phyloP scores from a whole-genome alignment of 2,888 invertebrate species.

The Odontothrips loti region DNA sequence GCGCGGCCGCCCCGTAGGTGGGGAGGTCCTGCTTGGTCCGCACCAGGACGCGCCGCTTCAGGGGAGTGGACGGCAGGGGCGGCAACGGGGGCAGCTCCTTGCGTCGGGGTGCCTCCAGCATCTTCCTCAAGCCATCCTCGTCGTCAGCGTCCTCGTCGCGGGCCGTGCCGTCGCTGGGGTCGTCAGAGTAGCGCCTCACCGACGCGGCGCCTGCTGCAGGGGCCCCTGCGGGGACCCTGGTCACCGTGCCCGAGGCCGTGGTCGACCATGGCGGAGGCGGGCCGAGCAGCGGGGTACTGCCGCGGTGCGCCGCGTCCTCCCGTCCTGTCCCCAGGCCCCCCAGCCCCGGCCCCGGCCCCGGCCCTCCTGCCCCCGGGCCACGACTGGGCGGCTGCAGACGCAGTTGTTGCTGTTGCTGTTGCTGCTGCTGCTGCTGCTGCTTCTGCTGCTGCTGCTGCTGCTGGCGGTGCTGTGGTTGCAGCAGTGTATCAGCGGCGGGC shows the following conservation, averaged over 20 bases:
- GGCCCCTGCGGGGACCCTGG: constrained; percentile 31
- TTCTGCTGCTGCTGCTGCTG: not conserved
- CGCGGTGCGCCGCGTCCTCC: constrained; percentile 48
- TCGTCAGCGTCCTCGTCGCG: constrained; percentile 29
- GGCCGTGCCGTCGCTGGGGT: constrained; percentile 29
- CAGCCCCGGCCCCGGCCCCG: constrained; percentile 35
- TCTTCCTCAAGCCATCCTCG: constrained; percentile 34
- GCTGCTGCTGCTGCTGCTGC: not conserved
- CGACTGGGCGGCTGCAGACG: not conserved
- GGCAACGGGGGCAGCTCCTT: constrained; percentile 7
- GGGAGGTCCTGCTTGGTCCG: constrained; percentile 43
- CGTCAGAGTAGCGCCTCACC: constrained; percentile 27
- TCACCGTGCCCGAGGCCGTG: constrained; percentile 20
- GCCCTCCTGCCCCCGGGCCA: constrained; percentile 35
- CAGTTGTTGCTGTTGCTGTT: not conserved
- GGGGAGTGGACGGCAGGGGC: constrained; percentile 47
- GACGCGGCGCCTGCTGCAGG: constrained; percentile 31
- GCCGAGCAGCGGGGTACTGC: constrained; percentile 42
- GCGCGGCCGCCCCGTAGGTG: constrained; percentile 3
- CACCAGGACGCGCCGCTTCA: constrained; percentile 47
- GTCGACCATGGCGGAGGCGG: constrained; percentile 32
- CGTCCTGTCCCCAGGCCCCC: constrained; percentile 35
- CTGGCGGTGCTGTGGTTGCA: not conserved
- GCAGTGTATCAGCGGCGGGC: constrained; percentile 31
- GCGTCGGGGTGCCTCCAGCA: constrained; percentile 48